A percentile compares a stretch with the other conserved stretches of the same genome.
Evolutionary conservation across 2,888 invertebrate genomes (phyloP).

Genomic region (Panzeria rudis): DNA sequence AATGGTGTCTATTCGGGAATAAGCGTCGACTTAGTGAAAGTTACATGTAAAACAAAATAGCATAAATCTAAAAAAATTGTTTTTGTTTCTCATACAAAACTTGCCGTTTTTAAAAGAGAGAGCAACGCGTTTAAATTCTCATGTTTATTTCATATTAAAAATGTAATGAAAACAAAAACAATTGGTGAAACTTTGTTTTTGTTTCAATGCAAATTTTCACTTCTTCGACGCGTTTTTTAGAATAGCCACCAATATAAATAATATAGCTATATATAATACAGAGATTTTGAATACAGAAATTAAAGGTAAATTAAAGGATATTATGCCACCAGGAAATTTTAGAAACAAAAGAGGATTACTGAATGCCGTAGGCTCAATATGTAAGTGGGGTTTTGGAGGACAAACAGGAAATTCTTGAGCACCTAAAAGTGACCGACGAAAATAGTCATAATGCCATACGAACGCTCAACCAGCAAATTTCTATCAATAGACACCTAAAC

Average conservation of each 20-base stretch:
- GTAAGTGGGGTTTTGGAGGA: background rate
- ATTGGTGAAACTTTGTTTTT: too few species aligned
- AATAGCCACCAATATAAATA: background rate
- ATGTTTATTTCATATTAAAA: too few species aligned
- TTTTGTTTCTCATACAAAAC: too few species aligned
- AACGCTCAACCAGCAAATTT: slow-evolving; percentile 7
- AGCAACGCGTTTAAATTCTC: too few species aligned
- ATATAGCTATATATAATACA: background rate
- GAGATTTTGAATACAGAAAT: background rate
- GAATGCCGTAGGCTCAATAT: background rate
- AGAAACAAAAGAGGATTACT: background rate
- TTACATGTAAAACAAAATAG: too few species aligned
- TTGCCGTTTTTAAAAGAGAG: too few species aligned
- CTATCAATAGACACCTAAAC: slow-evolving; percentile 8
- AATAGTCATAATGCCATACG: slow-evolving; percentile 7
- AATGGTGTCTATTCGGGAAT: background rate
- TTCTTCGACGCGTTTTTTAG: too few species aligned
- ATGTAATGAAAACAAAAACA: too few species aligned
- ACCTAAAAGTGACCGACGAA: slow-evolving; percentile 13
- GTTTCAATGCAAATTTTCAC: too few species aligned
- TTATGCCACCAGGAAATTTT: background rate
- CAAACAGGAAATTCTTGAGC: slow-evolving; percentile 4
- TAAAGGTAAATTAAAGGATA: slow-evolving; percentile 1
- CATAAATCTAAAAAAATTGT: too few species aligned
- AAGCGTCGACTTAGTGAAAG: too few species aligned